Conservation (phyloP, 2,113 vertebrate genomes). For the Cichladusa arquata region DNA sequence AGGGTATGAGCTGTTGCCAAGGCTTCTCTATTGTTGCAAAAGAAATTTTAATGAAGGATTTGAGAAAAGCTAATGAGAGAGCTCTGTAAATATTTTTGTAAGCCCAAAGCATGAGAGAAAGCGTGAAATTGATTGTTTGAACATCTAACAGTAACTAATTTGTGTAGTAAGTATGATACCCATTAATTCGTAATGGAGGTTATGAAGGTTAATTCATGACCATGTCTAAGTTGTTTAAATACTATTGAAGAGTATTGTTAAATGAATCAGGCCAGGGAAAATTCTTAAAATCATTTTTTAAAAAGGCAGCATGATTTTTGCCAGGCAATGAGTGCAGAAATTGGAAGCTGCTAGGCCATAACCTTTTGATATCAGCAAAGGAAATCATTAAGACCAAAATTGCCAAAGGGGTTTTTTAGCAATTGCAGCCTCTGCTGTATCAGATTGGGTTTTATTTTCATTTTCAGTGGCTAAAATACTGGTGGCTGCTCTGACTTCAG, state of each 20-base stretch:
- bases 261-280: conserved; percentile 1
- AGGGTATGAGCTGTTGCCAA: conserved; percentile 2
- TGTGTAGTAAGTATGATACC: background rate
- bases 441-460: background rate
- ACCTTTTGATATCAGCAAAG: background rate
- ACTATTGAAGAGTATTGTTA: conserved; percentile 1
- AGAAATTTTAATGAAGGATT: background rate
- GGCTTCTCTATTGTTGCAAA: background rate
- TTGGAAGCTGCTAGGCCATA: background rate
- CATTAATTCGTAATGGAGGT: conserved; percentile 4
- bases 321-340: background rate
- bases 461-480: background rate
- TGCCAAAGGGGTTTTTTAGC: background rate
- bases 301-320: background rate
- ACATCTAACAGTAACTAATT: conserved; percentile 50
- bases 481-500: background rate
- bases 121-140: conserved; percentile 44
- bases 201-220: conserved; percentile 54
- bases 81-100: conserved; percentile 55
- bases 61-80: conserved; percentile 34
- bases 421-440: background rate
- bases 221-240: conserved; percentile 43
- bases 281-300: background rate
- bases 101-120: conserved; percentile 39
- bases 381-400: background rate